These are phyloP conservation scores for Hydrophis major DNA, from an alignment of 2,797 vertebrate genomes.

Conservation along the genomic window DNA sequence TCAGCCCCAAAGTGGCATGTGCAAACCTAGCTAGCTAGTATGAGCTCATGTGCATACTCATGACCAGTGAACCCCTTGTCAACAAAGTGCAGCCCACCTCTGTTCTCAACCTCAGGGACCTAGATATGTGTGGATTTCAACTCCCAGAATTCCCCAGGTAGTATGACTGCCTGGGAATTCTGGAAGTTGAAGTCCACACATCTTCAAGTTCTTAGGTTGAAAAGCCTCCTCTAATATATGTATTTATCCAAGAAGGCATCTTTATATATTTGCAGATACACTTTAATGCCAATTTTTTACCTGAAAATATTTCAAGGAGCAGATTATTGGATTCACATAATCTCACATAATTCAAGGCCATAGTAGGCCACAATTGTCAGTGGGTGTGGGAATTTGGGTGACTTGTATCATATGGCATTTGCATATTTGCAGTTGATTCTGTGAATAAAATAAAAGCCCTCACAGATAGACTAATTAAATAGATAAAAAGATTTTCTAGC, in stretches of 20 bases:
- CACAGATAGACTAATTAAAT: not conserved
- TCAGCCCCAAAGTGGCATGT: no score
- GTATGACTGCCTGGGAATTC: not conserved
- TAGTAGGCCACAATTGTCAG: not conserved
- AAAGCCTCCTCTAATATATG: not conserved
- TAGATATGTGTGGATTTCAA: not conserved
- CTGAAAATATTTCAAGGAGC: not conserved
- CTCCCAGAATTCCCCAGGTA: not conserved
- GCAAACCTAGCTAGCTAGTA: no score
- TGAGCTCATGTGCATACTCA: no score
- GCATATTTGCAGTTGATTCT: not conserved
- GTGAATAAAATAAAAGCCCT: not conserved
- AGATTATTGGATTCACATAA: not conserved
- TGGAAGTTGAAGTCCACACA: not conserved
- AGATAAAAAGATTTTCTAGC: not conserved
- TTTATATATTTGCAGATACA: not conserved
- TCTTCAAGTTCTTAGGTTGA: not conserved
- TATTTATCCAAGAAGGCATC: not conserved
- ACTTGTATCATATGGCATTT: not conserved
- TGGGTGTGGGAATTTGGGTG: not conserved
- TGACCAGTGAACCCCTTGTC: no score
- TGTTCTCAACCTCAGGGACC: not conserved
- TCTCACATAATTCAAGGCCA: not conserved
- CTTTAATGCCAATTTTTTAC: not conserved
- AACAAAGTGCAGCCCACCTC: no score